These are phyloP conservation scores for Coracias cyanogaster DNA, from an alignment of 2,797 vertebrate species.

Conservation along the genomic window DNA sequence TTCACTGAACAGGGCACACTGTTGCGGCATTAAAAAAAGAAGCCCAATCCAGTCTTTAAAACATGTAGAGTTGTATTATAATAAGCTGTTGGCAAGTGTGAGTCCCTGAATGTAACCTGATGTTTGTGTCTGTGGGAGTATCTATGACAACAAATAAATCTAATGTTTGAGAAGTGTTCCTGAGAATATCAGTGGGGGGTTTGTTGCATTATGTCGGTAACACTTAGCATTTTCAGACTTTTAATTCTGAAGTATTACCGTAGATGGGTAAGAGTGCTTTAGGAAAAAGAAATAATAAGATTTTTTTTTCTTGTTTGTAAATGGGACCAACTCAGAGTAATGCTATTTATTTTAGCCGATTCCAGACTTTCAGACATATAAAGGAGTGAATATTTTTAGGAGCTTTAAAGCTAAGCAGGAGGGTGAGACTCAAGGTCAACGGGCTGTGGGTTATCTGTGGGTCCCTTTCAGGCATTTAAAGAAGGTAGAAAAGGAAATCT, in stretches of 20 bases:
- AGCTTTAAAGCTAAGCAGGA: background rate
- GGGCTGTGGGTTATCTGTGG: background rate
- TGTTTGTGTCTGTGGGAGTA: slow-evolving; percentile 23
- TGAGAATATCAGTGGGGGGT: background rate
- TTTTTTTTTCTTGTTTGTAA: background rate
- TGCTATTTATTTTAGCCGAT: slow-evolving; percentile 42
- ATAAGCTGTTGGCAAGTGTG: slow-evolving; percentile 1
- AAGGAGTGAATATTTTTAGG: slow-evolving; percentile 34
- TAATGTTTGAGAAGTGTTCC: background rate
- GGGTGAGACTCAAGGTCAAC: slow-evolving; percentile 3
- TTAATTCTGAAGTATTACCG: slow-evolving; percentile 11
- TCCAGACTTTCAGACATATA: background rate
- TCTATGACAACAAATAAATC: slow-evolving; percentile 59
- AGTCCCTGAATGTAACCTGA: background rate
- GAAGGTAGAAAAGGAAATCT: background rate
- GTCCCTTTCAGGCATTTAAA: background rate
- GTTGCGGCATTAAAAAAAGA: background rate
- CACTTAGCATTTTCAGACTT: background rate
- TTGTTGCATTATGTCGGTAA: background rate
- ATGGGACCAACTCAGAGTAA: background rate
- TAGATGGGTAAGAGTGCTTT: background rate
- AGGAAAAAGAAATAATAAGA: slow-evolving; percentile 33
- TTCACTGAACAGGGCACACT: background rate
- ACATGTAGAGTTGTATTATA: background rate
- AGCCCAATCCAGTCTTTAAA: background rate